Evolutionary conservation across 2,113 vertebrate species (phyloP).

Genomic region (Trichechus manatus): DNA sequence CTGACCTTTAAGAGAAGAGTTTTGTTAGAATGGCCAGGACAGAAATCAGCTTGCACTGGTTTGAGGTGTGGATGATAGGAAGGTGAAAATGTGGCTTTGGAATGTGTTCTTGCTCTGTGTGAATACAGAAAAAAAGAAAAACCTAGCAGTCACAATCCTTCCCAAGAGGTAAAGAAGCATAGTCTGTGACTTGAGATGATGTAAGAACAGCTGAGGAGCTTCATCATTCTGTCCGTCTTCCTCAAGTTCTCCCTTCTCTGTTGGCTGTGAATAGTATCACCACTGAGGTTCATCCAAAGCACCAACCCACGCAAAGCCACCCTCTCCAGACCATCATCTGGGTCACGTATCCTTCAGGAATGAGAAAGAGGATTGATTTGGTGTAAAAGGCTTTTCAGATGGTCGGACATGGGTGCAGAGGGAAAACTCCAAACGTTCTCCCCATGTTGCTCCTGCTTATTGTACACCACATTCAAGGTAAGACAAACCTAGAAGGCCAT

Average conservation of each 20-base stretch:
- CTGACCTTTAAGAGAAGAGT: neutral
- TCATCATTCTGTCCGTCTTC: neutral
- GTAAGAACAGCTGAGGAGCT: neutral
- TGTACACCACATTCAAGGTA: accelerated
- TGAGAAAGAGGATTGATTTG: neutral
- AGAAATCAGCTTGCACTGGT: neutral
- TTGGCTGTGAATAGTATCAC: neutral
- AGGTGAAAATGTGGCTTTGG: neutral
- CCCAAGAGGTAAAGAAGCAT: neutral
- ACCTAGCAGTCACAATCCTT: accelerated
- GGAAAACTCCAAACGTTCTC: neutral
- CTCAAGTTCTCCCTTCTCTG: neutral
- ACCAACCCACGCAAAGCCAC: neutral
- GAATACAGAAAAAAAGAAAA: too few relatives aligned
- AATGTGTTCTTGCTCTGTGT: neutral
- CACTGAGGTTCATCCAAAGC: too few relatives aligned
- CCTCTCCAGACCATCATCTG: accelerated
- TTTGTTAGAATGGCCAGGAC: neutral
- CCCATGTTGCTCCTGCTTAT: accelerated
- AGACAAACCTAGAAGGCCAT: neutral
- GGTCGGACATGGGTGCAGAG: accelerated
- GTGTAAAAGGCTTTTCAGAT: too few relatives aligned
- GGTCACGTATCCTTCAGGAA: neutral
- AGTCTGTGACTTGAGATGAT: neutral
- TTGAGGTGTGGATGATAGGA: neutral